Conservation (phyloP, 2,797 vertebrate species). For the Cirrhinus molitorella region DNA sequence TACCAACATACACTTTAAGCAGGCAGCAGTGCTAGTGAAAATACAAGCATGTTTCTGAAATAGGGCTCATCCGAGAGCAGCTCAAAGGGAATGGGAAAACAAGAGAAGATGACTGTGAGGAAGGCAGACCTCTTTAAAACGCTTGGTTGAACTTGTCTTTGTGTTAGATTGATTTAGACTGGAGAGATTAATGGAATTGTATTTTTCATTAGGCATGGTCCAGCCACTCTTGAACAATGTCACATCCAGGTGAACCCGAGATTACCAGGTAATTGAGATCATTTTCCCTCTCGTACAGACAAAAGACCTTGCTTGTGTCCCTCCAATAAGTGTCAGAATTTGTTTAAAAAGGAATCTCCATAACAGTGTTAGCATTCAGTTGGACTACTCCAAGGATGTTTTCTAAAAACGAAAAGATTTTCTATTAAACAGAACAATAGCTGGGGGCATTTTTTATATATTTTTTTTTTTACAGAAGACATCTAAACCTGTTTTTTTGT, state of each 20-base stretch:
- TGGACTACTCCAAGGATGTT: background rate
- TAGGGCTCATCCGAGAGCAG: background rate
- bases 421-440: background rate
- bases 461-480: too few species aligned
- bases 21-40: slow-evolving; percentile 7
- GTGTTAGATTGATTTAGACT: slow-evolving; percentile 54
- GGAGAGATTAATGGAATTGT: slow-evolving; percentile 49
- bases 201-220: slow-evolving; percentile 56
- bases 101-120: slow-evolving; percentile 3
- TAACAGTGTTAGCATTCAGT: background rate
- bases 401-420: background rate
- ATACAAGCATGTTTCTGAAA: background rate
- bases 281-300: slow-evolving; percentile 4
- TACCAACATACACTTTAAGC: background rate
- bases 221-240: slow-evolving; percentile 48
- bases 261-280: slow-evolving; percentile 53
- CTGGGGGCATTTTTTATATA: background rate
- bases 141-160: slow-evolving; percentile 48
- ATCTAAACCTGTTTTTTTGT: too few species aligned
- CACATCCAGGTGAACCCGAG: slow-evolving; percentile 53
- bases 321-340: slow-evolving; percentile 16
- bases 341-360: slow-evolving; percentile 12
- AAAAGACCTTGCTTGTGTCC: slow-evolving; percentile 14
- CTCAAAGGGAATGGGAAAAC: slow-evolving; percentile 3
- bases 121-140: slow-evolving; percentile 35